Evolutionary conservation across 2,113 vertebrate genomes (phyloP).

Genomic region (Centropristis striata): DNA sequence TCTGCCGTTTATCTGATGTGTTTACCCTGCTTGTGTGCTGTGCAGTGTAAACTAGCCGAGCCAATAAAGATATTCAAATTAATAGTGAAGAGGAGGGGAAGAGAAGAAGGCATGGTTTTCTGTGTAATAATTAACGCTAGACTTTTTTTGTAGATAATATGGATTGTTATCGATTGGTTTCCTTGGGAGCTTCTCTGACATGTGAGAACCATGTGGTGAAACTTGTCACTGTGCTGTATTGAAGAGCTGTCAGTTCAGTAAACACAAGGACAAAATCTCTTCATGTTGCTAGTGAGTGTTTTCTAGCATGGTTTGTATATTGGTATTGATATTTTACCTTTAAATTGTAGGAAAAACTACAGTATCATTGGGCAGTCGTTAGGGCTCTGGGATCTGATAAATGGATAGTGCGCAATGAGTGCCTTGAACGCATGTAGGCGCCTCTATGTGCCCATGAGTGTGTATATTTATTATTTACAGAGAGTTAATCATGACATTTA

Average conservation of each 20-base stretch:
- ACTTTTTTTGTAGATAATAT: conserved; percentile 37
- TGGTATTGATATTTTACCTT: not conserved
- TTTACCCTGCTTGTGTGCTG: conserved; percentile 43
- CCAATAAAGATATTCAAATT: conserved; percentile 32
- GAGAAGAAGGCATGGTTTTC: not conserved
- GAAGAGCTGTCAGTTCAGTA: not conserved
- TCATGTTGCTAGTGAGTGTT: not conserved
- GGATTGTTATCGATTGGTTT: conserved; percentile 60
- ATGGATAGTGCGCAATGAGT: conserved; percentile 11
- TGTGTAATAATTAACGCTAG: conserved; percentile 33
- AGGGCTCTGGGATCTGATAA: not conserved
- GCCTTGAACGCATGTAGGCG: not conserved
- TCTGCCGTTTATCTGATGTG: conserved; percentile 20
- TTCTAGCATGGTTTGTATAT: not conserved
- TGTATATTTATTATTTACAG: conserved; percentile 4
- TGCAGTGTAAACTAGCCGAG: conserved; percentile 34
- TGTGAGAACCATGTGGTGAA: conserved; percentile 14
- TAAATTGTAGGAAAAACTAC: not conserved
- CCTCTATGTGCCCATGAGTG: not conserved
- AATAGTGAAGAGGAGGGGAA: not conserved
- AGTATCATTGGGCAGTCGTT: too few relatives aligned
- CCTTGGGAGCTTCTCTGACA: conserved; percentile 22
- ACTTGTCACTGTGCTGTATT: conserved; percentile 28
- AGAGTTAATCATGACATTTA: not conserved
- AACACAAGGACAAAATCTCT: conserved; percentile 6